Evolutionary conservation across 2,113 vertebrate genomes (phyloP).

Genomic region (Brachionichthys hirsutus): DNA sequence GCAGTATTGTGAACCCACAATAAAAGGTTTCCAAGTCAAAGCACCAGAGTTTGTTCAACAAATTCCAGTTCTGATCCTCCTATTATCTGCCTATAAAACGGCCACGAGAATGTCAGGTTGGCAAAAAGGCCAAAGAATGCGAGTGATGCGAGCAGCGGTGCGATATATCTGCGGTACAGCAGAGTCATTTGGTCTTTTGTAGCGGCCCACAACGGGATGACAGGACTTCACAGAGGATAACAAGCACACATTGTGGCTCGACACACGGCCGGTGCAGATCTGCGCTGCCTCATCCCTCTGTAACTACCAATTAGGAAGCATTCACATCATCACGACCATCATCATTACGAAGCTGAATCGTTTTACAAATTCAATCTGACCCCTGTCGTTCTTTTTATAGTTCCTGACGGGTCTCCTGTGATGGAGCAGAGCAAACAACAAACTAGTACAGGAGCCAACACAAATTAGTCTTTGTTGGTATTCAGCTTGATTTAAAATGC

Average conservation of each 20-base stretch:
- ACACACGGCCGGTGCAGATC: slow-evolving; percentile 10
- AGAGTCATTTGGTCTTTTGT: slow-evolving; percentile 33
- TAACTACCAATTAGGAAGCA: slow-evolving; percentile 52
- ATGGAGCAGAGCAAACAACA: neutral
- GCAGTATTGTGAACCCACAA: slow-evolving; percentile 29
- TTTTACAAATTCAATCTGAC: slow-evolving; percentile 64
- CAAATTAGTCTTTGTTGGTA: too few relatives aligned
- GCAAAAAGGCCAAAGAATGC: slow-evolving; percentile 61
- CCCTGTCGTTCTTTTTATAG: slow-evolving; percentile 68
- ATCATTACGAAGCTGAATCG: slow-evolving; percentile 55
- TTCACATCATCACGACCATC: slow-evolving; percentile 53
- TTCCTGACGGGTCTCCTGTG: slow-evolving; percentile 29
- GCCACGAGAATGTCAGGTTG: slow-evolving; percentile 48
- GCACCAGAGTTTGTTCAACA: slow-evolving; percentile 58
- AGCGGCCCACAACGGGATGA: slow-evolving; percentile 20
- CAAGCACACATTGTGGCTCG: slow-evolving; percentile 2
- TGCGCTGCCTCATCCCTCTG: neutral
- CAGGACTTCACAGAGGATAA: slow-evolving; percentile 17
- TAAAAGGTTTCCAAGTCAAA: slow-evolving; percentile 42
- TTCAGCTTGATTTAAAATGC: neutral
- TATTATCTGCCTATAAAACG: slow-evolving; percentile 49
- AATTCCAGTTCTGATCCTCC: slow-evolving; percentile 69
- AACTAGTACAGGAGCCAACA: too few relatives aligned
- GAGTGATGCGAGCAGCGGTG: slow-evolving; percentile 30
- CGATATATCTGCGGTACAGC: slow-evolving; percentile 12